Percentiles rank a stretch among this genome's conserved stretches.
phyloP scores from a whole-genome alignment of 2,888 invertebrate species.

The Stegophylla sp. region DNA sequence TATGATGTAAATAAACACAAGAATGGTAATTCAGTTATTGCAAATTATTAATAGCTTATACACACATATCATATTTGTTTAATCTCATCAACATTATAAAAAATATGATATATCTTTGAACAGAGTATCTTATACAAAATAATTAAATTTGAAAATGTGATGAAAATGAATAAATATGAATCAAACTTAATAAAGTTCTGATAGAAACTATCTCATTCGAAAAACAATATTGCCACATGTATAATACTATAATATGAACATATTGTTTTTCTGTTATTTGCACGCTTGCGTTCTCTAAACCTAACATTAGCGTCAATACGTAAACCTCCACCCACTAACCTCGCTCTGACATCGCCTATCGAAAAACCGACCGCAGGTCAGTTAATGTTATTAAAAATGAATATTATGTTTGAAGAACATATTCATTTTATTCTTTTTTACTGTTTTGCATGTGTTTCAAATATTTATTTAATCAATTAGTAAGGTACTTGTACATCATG shows the following conservation, averaged over 20 bases:
- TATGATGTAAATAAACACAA: constrained; percentile 45
- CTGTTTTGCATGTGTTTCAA: constrained; percentile 1
- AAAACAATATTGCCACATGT: constrained; percentile 48
- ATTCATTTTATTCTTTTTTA: constrained; percentile 25
- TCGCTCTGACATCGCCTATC: constrained; percentile 62
- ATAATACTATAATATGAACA: constrained; percentile 57
- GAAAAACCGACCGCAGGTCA: constrained; percentile 62
- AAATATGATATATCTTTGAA: background rate
- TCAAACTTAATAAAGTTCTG: too few relatives aligned
- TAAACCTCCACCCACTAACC: constrained; percentile 63
- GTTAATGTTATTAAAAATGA: constrained; percentile 49
- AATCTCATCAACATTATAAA: background rate
- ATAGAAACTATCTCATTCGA: background rate
- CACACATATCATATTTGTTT: constrained; percentile 4
- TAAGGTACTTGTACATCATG: background rate
- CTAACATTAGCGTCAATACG: constrained; percentile 63
- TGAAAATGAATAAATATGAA: background rate
- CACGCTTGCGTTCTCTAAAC: constrained; percentile 59
- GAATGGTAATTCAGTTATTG: constrained; percentile 7
- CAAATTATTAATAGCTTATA: constrained; percentile 3
- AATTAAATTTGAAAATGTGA: background rate
- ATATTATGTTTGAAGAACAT: background rate
- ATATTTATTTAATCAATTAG: background rate
- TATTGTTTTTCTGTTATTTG: constrained; percentile 58
- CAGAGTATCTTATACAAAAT: background rate